A percentile compares a stretch with the other conserved stretches of the same genome.
phyloP scores from a whole-genome alignment of 1,140 invertebrate species.

The Zaprionus nigranus region DNA sequence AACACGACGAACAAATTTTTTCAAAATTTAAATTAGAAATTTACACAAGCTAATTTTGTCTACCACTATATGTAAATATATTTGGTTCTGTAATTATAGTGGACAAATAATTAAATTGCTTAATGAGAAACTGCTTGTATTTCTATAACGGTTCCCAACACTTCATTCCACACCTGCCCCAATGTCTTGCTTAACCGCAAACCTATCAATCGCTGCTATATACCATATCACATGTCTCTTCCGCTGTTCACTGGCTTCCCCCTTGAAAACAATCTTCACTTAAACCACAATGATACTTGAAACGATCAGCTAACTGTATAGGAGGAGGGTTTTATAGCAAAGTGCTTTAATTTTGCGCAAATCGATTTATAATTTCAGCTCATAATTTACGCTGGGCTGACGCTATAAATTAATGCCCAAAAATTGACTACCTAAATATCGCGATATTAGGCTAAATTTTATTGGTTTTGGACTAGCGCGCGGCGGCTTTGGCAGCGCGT shows the following conservation, averaged over 20 bases:
- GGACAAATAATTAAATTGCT: background rate
- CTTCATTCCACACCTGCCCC: slow-evolving; percentile 58
- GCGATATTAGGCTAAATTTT: slow-evolving; percentile 63
- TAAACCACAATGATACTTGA: slow-evolving; percentile 24
- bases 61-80: background rate
- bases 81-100: background rate
- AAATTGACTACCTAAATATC: slow-evolving; percentile 61
- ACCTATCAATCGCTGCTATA: slow-evolving; percentile 3
- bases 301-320: slow-evolving; percentile 16
- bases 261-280: slow-evolving; percentile 2
- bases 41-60: background rate
- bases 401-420: slow-evolving; percentile 49
- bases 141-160: background rate
- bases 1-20: background rate
- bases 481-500: slow-evolving; percentile 1
- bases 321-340: background rate
- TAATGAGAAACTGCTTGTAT: background rate
- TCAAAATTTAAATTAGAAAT: background rate
- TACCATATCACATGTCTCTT: slow-evolving; percentile 49
- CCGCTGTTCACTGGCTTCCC: slow-evolving; percentile 57
- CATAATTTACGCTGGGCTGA: slow-evolving; percentile 31
- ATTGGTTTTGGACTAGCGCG: slow-evolving; percentile 54
- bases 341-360: slow-evolving; percentile 5
- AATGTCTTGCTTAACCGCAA: slow-evolving; percentile 68
- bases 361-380: slow-evolving; percentile 47